Conservation (phyloP, 1,140 invertebrate genomes). For the Neocloeon triangulifer region DNA sequence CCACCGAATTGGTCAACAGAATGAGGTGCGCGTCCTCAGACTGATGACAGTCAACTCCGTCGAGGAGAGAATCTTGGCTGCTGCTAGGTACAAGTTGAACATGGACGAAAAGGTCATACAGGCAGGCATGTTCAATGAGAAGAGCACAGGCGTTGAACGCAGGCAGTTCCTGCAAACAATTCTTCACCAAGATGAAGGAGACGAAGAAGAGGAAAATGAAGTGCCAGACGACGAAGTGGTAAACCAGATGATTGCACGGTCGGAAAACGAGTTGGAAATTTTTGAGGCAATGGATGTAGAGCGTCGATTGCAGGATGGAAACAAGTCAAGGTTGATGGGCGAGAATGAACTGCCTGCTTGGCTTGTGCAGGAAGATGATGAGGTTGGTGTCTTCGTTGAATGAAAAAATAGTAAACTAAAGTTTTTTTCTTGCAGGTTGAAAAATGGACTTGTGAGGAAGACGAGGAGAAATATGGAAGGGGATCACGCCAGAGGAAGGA, state of each 20-base stretch:
- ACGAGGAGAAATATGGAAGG: slow-evolving; percentile 17
- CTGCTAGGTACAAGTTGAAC: slow-evolving; percentile 41
- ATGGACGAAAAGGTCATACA: slow-evolving; percentile 56
- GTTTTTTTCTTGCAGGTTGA: slow-evolving; percentile 5
- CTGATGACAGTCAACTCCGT: slow-evolving; percentile 49
- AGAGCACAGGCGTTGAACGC: slow-evolving; percentile 38
- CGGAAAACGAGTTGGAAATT: slow-evolving; percentile 38
- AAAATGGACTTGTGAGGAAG: slow-evolving; percentile 17
- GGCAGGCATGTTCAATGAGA: slow-evolving; percentile 51
- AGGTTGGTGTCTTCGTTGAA: slow-evolving; percentile 19
- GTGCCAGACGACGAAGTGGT: slow-evolving; percentile 51
- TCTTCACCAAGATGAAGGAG: slow-evolving; percentile 27
- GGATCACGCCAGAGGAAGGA: slow-evolving; percentile 38
- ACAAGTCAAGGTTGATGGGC: slow-evolving; percentile 33
- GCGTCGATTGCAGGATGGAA: slow-evolving; percentile 25
- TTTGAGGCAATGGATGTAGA: slow-evolving; percentile 45
- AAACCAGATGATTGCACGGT: slow-evolving; percentile 48
- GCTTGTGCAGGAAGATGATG: slow-evolving; percentile 32
- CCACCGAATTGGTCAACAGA: slow-evolving; percentile 47
- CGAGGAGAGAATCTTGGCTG: slow-evolving; percentile 44
- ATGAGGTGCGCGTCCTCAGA: slow-evolving; percentile 36
- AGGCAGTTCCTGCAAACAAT: slow-evolving; percentile 35
- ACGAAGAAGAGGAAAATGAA: slow-evolving; percentile 42
- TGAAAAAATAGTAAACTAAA: not conserved
- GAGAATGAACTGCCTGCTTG: slow-evolving; percentile 36